These are phyloP conservation scores for rabbit (Oryctolagus cuniculus) DNA, from an alignment of 2,113 vertebrate species.

Conservation along the genomic window mOryCun1.1 NC_091438.1:119047501-119048000, in stretches of 20 bases:
- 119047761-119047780: background rate
- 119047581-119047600: background rate
- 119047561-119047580: constrained; percentile 36
- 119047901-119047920: constrained; percentile 45
- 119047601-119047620: constrained; percentile 37
- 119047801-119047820: background rate
- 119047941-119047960: constrained; percentile 9
- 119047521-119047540: constrained; percentile 26
- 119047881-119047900: constrained; percentile 9
- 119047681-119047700: constrained; percentile 30
- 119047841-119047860: background rate
- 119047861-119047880: constrained; percentile 19
- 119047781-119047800: background rate
- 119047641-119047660: constrained; percentile 11
- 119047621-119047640: constrained; percentile 4
- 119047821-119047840: background rate
- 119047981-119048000: constrained; percentile 32
- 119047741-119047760: background rate
- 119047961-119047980: constrained; percentile 37
- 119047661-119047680: constrained; percentile 31
- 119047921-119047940: constrained; percentile 15
- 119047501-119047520: background rate
- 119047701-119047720: background rate
- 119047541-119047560: constrained; percentile 9
- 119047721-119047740: background rate